These are phyloP conservation scores for Gasterosteus aculeatus DNA, from an alignment of 2,113 vertebrate species.

Conservation along the genomic window DNA sequence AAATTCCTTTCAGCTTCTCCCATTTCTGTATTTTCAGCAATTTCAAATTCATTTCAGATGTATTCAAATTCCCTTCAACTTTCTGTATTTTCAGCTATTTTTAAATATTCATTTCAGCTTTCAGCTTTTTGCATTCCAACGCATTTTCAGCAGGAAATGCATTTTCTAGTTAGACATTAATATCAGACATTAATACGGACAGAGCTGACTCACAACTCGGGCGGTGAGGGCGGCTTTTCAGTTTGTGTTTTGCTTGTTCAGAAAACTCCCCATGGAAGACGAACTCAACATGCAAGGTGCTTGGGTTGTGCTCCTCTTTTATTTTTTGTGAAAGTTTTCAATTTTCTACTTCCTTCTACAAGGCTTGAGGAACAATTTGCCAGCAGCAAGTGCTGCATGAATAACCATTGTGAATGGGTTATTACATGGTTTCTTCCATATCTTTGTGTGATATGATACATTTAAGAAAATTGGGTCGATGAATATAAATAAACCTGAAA, in stretches of 20 bases:
- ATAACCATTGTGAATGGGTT: conserved; percentile 29
- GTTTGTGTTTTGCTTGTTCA: conserved; percentile 65
- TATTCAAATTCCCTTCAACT: too few species aligned
- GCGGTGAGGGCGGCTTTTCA: conserved; percentile 56
- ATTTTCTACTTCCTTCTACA: conserved; percentile 51
- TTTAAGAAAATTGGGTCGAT: conserved; percentile 13
- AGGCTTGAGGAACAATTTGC: conserved; percentile 39
- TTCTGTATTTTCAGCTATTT: too few species aligned
- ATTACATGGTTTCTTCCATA: conserved; percentile 28
- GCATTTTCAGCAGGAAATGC: too few species aligned
- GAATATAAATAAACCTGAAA: not conserved
- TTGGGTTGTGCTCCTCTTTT: conserved; percentile 28
- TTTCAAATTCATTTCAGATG: too few species aligned
- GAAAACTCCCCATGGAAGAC: conserved; percentile 59
- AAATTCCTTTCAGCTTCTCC: too few species aligned
- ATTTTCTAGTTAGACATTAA: conserved; percentile 76
- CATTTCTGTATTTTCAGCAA: too few species aligned
- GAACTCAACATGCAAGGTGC: conserved; percentile 54
- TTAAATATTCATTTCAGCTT: too few species aligned
- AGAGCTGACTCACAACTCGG: conserved; percentile 54
- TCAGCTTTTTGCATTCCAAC: too few species aligned
- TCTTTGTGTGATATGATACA: conserved; percentile 5
- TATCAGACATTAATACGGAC: conserved; percentile 70
- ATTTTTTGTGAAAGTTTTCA: conserved; percentile 38
- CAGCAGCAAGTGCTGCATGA: conserved; percentile 12